A percentile compares a stretch with the other conserved stretches of the same genome.
Conservation (phyloP, 37 sponge, comb jelly and placozoan species). For the Mnemiopsis leidyi region DNA sequence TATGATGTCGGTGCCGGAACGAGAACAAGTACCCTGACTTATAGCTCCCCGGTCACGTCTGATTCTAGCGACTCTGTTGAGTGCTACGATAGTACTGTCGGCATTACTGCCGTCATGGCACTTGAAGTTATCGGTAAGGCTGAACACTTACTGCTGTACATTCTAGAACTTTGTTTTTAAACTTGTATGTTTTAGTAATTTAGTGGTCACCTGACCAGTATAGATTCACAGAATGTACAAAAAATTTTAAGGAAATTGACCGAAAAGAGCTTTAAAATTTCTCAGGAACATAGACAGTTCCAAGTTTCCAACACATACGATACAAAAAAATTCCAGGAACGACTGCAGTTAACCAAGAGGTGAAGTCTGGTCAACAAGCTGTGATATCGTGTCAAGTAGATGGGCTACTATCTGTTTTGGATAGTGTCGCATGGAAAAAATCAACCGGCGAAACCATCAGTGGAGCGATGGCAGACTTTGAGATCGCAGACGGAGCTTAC, state of each 20-base stretch:
- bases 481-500: neutral
- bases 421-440: neutral
- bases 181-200: too few species aligned
- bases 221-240: too few species aligned
- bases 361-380: neutral
- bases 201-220: too few species aligned
- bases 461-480: neutral
- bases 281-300: too few species aligned
- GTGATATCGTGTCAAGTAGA: neutral
- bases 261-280: too few species aligned
- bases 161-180: too few species aligned
- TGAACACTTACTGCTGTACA: too few species aligned
- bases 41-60: neutral
- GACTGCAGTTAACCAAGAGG: neutral
- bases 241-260: too few species aligned
- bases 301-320: too few species aligned
- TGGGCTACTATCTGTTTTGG: neutral
- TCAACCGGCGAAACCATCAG: neutral
- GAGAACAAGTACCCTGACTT: neutral
- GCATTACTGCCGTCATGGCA: neutral
- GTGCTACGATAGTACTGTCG: neutral
- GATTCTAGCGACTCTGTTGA: neutral
- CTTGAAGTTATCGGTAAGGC: conserved; percentile 3
- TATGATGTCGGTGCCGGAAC: neutral
- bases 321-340: neutral